These are phyloP conservation scores for Egretta garzetta DNA, from an alignment of 2,113 vertebrate genomes.

Conservation along the genomic window DNA sequence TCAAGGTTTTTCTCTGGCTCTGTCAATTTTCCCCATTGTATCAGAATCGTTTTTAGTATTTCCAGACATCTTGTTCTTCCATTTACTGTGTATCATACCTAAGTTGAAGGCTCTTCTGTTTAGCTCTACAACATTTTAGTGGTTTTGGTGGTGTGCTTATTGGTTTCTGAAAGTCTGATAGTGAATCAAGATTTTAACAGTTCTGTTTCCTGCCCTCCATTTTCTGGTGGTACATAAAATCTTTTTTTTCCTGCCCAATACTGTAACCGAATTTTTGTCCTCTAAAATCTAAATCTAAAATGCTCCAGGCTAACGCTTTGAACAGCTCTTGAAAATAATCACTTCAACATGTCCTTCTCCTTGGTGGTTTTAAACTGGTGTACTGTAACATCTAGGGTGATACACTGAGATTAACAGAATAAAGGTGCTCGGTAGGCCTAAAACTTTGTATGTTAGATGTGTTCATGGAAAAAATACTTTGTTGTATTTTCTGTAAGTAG, in stretches of 20 bases:
- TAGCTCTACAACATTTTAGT: background rate
- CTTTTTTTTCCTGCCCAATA: rapidly evolving
- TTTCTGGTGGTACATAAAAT: background rate
- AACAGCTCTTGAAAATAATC: background rate
- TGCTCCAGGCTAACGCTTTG: background rate
- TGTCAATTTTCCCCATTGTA: background rate
- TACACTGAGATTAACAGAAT: background rate
- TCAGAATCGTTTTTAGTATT: background rate
- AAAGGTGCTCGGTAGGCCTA: background rate
- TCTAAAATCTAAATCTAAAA: background rate
- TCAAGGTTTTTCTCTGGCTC: background rate
- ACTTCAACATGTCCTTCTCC: background rate
- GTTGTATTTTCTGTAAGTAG: background rate
- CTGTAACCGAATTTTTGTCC: background rate
- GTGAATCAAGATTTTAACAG: background rate
- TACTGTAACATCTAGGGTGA: too few species aligned
- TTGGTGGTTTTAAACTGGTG: background rate
- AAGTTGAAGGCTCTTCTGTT: background rate
- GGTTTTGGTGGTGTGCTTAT: background rate
- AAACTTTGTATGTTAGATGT: background rate
- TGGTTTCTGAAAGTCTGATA: background rate
- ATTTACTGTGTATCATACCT: background rate
- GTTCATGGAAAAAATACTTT: background rate
- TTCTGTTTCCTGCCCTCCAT: background rate
- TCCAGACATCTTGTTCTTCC: background rate